Evolutionary conservation across 2,888 invertebrate species (phyloP), one percentile per base, ranked within the genome.

Genomic region (Opisthograptis luteolata): DNA sequence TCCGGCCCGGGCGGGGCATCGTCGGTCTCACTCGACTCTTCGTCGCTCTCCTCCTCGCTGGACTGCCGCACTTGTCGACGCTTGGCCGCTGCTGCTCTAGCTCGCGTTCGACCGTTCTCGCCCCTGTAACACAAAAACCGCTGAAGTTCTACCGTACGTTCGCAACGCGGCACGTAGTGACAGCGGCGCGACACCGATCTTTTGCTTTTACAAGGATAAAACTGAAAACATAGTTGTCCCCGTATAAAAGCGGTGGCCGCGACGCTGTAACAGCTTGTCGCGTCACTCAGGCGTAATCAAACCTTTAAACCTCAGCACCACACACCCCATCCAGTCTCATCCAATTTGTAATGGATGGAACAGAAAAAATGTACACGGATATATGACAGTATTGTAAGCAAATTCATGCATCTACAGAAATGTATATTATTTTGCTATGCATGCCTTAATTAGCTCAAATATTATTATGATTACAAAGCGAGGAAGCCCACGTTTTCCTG

Each of bases 21-120:
- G 74, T 89, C 90, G 8, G 84, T 87, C 60, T 82, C 89, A 71
- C 84, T 84, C 27, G 87, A 86, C 74, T 89, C 89, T 66, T 88
- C 89, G 62, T 89, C 89, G 70, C 82, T 87, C 57, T 90, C 89
- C 75, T 89, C 88, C 75, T 89, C 88, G 65, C 87, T 88, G 28
- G 89, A 89, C 39, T 84, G 82, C 51, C 86, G 82, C 72, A 79
- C 85, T 55, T 71, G 82, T 32, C 87, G 85, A 12, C 87, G 72
- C 73, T 87, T 87, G 10, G 79, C 77, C 47, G 74, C 82, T 1
- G 72, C 78, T 7, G 76, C 79, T 1, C 81, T 82, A 32, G 75
- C 79, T 3, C 76, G 75, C 54, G 77, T 87, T 36, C 80, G 70
- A 1, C 70, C 87, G 59, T 80, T 84, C 58, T 85, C 87, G 7